Percentiles rank a stretch among this genome's conserved stretches.
Conservation (phyloP, 2,113 vertebrate genomes). For the Dendrocopos noguchii region DNA sequence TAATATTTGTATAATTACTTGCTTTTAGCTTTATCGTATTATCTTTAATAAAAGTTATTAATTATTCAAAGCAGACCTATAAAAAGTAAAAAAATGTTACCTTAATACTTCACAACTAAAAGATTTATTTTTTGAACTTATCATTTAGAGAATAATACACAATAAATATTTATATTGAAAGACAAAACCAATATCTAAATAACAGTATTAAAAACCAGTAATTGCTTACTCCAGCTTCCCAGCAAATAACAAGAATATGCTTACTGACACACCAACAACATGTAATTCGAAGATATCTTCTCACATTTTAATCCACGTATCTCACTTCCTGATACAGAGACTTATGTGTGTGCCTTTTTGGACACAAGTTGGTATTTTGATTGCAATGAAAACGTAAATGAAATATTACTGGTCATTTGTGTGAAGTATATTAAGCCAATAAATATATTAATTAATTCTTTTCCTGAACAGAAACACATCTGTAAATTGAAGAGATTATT, state of each 20-base stretch:
- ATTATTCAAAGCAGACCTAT: not conserved
- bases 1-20: not conserved
- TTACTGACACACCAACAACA: not conserved
- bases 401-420: not conserved
- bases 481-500: not conserved
- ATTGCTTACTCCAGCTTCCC: not conserved
- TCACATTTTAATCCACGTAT: not conserved
- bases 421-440: not conserved
- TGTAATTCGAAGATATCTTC: not conserved
- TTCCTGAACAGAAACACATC: not conserved
- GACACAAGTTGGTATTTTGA: not conserved
- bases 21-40: not conserved
- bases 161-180: not conserved
- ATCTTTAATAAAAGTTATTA: slow-evolving; percentile 12
- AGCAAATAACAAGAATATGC: not conserved
- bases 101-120: not conserved
- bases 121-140: not conserved
- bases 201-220: not conserved
- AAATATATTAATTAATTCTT: not conserved
- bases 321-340: not conserved
- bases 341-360: not conserved
- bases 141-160: not conserved
- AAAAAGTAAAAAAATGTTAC: not conserved
- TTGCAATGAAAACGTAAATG: not conserved
- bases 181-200: not conserved